Conservation (phyloP, 1,140 invertebrate species). For the Drosophila nikananu region DNA sequence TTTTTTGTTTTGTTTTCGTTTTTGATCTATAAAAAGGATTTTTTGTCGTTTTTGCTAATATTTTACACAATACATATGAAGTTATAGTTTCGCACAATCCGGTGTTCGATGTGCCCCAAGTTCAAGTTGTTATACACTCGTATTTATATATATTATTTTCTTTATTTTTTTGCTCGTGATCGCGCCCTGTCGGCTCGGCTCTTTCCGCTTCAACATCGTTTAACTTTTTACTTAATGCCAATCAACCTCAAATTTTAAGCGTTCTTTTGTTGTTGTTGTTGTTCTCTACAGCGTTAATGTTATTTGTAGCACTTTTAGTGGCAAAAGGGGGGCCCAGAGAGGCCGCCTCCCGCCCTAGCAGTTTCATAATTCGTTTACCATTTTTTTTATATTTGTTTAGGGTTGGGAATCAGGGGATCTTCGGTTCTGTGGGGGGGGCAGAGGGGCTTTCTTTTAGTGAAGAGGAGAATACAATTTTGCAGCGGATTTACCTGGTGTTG, state of each 20-base stretch:
- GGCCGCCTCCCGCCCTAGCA: conserved; percentile 52
- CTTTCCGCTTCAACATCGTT: conserved; percentile 73
- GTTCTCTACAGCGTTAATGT: conserved; percentile 79
- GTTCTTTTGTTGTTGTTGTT: conserved; percentile 69
- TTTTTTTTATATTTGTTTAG: conserved; percentile 41
- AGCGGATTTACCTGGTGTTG: conserved; percentile 58
- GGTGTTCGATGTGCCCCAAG: conserved; percentile 63
- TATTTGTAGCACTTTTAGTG: conserved; percentile 67
- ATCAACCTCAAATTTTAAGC: conserved; percentile 84
- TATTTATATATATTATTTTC: conserved; percentile 35
- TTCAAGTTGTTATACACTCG: conserved; percentile 26
- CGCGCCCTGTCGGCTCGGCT: conserved; percentile 81
- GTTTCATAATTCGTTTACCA: conserved; percentile 84
- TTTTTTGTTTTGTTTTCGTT: conserved; percentile 28
- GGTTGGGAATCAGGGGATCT: background rate
- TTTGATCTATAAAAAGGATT: conserved; percentile 59
- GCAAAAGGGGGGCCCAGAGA: conserved; percentile 69
- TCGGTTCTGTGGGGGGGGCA: conserved; percentile 6
- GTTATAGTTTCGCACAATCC: conserved; percentile 51
- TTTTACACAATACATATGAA: conserved; percentile 79
- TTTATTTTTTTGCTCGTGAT: conserved; percentile 62
- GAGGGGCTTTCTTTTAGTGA: conserved; percentile 28
- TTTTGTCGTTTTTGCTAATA: conserved; percentile 61
- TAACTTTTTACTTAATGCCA: conserved; percentile 81
- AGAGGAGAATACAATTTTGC: conserved; percentile 77